phyloP scores from a whole-genome alignment of 2,113 vertebrate species.

The Uria lomvia region DNA sequence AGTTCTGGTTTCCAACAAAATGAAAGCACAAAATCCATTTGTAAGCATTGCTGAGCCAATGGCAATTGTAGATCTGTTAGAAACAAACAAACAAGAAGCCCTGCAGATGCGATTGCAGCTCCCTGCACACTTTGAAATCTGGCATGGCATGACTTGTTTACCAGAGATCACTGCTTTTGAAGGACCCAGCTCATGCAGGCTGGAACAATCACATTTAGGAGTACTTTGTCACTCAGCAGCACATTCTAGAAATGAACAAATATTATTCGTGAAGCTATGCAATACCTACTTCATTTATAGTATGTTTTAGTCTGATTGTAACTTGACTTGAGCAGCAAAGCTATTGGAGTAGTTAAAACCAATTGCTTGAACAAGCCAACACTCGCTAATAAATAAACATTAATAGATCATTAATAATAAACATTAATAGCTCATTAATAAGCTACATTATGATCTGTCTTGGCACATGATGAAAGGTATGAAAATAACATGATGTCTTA shows the following conservation, averaged over 20 bases:
- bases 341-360: not conserved
- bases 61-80: not conserved
- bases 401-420: not conserved
- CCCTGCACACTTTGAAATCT: not conserved
- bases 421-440: not conserved
- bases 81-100: not conserved
- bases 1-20: not conserved
- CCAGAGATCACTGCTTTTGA: not conserved
- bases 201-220: not conserved
- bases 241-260: not conserved
- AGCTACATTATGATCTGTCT: not conserved
- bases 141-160: not conserved
- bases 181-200: not conserved
- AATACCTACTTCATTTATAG: not conserved
- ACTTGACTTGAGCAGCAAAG: not conserved
- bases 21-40: not conserved
- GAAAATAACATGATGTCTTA: not conserved
- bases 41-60: not conserved
- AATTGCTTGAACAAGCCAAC: not conserved
- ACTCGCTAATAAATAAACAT: not conserved
- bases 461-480: not conserved
- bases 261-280: not conserved
- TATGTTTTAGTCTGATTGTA: not conserved
- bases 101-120: not conserved
- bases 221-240: not conserved